These are phyloP conservation scores for Turdus rufiventris DNA, from an alignment of 2,113 vertebrate species.

Conservation along the genomic window DNA sequence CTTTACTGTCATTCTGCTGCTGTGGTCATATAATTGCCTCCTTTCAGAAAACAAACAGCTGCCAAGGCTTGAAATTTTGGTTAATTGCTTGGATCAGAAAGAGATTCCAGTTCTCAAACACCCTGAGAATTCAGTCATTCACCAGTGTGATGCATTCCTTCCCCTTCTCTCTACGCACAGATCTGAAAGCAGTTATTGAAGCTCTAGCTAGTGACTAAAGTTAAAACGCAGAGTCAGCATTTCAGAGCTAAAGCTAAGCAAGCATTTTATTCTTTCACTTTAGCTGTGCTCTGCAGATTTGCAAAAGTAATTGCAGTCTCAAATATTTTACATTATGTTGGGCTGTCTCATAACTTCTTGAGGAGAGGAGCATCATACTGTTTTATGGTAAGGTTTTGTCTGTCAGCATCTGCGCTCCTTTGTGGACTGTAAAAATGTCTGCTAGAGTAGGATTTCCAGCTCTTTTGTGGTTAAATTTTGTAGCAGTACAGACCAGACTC, in stretches of 20 bases:
- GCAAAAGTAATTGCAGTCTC: neutral
- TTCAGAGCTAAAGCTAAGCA: neutral
- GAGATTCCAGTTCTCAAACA: neutral
- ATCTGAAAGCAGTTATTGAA: neutral
- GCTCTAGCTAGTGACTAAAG: neutral
- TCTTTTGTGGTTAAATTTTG: conserved; percentile 25
- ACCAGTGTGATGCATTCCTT: neutral
- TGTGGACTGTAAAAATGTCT: neutral
- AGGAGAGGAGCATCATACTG: neutral
- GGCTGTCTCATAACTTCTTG: neutral
- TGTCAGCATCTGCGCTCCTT: neutral
- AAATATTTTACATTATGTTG: neutral
- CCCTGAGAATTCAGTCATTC: neutral
- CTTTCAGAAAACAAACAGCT: conserved; percentile 28
- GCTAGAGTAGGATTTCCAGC: conserved; percentile 3
- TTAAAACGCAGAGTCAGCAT: neutral
- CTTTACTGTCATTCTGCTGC: neutral
- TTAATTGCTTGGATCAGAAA: neutral
- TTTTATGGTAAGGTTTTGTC: neutral
- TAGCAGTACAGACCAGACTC: neutral
- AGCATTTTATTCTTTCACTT: neutral
- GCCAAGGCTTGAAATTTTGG: conserved; percentile 9
- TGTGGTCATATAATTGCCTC: neutral
- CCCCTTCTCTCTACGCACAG: neutral
- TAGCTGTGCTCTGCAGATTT: neutral